Conservation (phyloP, 2,888 invertebrate species). For the Erebia palarica region DNA sequence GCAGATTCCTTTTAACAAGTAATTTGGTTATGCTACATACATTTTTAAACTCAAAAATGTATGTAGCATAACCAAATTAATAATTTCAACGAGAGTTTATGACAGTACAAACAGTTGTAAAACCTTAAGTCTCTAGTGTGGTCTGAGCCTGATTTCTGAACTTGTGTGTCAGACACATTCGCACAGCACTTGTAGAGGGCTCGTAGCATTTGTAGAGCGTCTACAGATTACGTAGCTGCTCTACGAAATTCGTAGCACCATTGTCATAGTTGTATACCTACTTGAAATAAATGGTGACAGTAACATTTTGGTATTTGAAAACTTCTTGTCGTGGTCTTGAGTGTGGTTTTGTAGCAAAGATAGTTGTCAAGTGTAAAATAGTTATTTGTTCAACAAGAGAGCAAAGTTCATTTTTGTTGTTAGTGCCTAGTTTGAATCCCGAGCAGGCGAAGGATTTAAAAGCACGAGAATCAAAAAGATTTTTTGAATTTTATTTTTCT, state of each 20-base stretch:
- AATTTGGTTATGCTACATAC: no score
- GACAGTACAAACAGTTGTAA: no score
- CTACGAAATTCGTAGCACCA: slow-evolving; percentile 30
- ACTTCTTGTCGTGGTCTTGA: background rate
- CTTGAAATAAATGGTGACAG: background rate
- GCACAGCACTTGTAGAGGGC: slow-evolving; percentile 15
- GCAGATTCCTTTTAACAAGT: no score
- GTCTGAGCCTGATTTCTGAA: background rate
- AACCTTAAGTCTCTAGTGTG: background rate
- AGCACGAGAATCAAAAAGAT: no score
- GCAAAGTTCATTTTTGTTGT: no score
- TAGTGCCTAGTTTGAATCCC: no score
- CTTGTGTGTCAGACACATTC: slow-evolving; percentile 21
- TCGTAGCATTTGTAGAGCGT: slow-evolving; percentile 25
- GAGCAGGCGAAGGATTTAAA: no score
- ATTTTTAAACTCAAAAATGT: no score
- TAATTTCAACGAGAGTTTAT: no score
- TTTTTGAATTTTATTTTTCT: no score
- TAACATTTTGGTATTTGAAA: slow-evolving; percentile 1
- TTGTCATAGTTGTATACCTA: background rate
- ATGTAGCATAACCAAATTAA: no score
- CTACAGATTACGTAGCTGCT: slow-evolving; percentile 25
- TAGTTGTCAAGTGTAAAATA: background rate
- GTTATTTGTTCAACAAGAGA: no score
- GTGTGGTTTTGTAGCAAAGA: background rate